Base-by-base conservation (phyloP, 2,797 vertebrate genomes). In the Atherinosoma microstoma region DNA sequence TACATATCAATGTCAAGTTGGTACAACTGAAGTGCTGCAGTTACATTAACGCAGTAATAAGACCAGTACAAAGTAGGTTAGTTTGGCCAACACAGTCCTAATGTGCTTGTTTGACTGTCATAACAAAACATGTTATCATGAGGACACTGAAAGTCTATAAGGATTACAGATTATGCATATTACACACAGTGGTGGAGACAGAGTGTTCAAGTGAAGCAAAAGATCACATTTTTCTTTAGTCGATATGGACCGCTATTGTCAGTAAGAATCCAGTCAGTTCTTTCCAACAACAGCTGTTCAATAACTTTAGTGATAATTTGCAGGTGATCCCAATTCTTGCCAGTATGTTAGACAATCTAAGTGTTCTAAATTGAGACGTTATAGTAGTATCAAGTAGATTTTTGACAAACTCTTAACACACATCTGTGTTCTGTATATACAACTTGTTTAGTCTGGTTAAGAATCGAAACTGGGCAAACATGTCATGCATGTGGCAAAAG, bases 401-500 rank as follows among this genome's bases (percentile, higher is more conserved):
- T 45, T 8, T 45, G 18, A 45, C 6, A 1, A 45, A 45, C 20
- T 47, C 18, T n/a, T n/a, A 47, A 13, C 49, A 11, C 24, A 27
- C 24, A 27, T 27, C 24, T 67, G 22, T 53, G 40, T 22, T 75
- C 42, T 72, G 6, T 7, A 64, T 54, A 29, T 6, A 9, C 5
- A 11, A 6, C 10, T 29, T 72, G 18, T 51, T 45, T 29, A 62
- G 40, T 63, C 5, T 45, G 61, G 18, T 12, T 35, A 53, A 58
- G 24, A 11, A 32, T 70, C 20, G 8, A 20, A 16, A 49, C 16
- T 12, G 0, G 13, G n/a, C 7, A 40, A 60, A 10, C 47, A 22
- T 24, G 42, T 20, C 18, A 54, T 63, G 3, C 34, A 71, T 64
- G 13, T 57, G 11, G 29, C 59, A 53, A 72, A 74, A 32, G 15